Conservation (phyloP, 2,797 vertebrate species). For the Tauraco hartlaubi region DNA sequence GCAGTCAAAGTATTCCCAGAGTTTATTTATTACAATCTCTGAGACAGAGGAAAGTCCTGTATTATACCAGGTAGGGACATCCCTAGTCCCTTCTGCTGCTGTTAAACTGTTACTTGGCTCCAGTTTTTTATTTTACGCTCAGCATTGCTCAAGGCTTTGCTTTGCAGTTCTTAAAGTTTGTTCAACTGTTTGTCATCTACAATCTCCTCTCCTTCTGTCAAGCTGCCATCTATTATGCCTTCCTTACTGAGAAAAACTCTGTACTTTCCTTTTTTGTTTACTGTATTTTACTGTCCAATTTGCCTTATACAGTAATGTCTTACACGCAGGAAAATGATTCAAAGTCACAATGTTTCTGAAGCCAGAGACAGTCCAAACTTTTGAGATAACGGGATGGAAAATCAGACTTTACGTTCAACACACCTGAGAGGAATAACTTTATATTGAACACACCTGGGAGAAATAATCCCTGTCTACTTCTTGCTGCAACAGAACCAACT, state of each 20-base stretch:
- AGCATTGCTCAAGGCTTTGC: background rate
- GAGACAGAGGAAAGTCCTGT: background rate
- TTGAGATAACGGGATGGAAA: background rate
- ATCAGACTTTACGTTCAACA: background rate
- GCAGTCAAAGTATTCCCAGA: background rate
- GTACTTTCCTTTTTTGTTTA: background rate
- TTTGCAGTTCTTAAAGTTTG: background rate
- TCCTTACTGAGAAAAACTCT: background rate
- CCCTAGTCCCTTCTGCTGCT: background rate
- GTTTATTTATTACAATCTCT: background rate
- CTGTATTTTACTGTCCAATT: background rate
- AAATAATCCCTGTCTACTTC: background rate
- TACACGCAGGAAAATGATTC: background rate
- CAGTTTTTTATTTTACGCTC: background rate
- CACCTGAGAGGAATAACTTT: background rate
- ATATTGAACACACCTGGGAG: background rate
- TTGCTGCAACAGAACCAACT: background rate
- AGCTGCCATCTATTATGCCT: background rate
- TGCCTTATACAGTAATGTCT: background rate
- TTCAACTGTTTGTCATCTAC: slow-evolving; percentile 5
- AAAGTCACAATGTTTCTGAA: background rate
- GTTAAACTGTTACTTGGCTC: background rate
- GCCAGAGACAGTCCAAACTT: background rate
- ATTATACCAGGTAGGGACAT: background rate
- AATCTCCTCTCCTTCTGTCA: background rate